Evolutionary conservation across 2,888 invertebrate species (phyloP).

Genomic region (Orchesellides sinensis): DNA sequence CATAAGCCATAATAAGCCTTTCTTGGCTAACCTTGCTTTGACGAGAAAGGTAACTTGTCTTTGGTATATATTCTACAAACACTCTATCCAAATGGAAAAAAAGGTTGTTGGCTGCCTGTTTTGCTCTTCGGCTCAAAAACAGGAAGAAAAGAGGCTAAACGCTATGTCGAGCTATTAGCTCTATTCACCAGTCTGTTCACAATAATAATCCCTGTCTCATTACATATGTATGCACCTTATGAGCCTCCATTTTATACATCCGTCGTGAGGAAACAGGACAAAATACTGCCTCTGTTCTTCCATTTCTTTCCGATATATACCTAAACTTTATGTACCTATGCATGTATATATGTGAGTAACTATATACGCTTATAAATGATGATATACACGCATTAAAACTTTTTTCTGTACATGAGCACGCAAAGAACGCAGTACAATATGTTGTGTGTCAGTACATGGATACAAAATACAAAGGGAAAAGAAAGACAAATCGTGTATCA

Average conservation of each 20-base stretch:
- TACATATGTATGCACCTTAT: constrained; percentile 59
- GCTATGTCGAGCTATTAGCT: constrained; percentile 51
- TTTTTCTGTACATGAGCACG: constrained; percentile 5
- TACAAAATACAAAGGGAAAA: constrained; percentile 34
- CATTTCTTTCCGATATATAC: neutral
- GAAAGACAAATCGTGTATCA: constrained; percentile 58
- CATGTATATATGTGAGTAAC: neutral
- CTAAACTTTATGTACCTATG: neutral
- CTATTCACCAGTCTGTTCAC: constrained; percentile 38
- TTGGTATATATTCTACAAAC: too few relatives aligned
- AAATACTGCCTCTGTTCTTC: constrained; percentile 39
- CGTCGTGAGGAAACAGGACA: constrained; percentile 46
- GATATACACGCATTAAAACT: neutral
- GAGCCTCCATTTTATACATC: constrained; percentile 49
- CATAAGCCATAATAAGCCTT: constrained; percentile 37
- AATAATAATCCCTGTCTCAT: constrained; percentile 56
- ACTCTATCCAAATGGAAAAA: too few relatives aligned
- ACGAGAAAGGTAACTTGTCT: too few relatives aligned
- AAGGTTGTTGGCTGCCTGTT: constrained; percentile 19
- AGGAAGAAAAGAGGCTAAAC: constrained; percentile 18
- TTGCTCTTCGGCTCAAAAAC: constrained; percentile 1
- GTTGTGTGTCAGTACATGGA: too few relatives aligned
- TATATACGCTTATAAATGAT: neutral
- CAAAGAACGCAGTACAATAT: constrained; percentile 15
- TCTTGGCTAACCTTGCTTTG: constrained; percentile 23